Evolutionary conservation across 2,888 invertebrate genomes (phyloP).

Genomic region (Amphipoea oculea): DNA sequence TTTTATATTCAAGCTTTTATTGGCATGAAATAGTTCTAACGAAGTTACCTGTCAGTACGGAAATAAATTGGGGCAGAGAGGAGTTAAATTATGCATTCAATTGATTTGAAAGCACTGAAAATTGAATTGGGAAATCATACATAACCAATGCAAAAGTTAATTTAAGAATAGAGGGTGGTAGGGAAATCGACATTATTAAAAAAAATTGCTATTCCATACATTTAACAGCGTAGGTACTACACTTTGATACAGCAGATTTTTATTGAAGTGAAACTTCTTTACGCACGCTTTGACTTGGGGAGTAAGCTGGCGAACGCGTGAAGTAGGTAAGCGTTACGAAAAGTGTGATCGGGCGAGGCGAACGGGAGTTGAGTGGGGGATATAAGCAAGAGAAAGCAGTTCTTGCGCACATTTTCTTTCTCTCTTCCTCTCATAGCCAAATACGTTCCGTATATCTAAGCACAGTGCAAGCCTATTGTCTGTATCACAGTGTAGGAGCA

Average conservation of each 20-base stretch:
- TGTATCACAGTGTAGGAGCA: too few relatives aligned
- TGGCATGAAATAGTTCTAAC: conserved; percentile 9
- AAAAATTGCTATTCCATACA: neutral
- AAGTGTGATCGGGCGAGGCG: too few relatives aligned
- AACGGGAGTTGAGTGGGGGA: too few relatives aligned
- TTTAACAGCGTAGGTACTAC: neutral
- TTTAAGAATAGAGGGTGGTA: neutral
- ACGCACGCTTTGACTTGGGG: too few relatives aligned
- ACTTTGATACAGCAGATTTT: neutral
- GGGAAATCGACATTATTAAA: neutral
- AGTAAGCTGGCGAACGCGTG: too few relatives aligned
- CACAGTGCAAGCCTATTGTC: too few relatives aligned
- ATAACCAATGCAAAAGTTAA: neutral
- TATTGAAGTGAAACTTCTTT: too few relatives aligned
- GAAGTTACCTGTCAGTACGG: conserved; percentile 11
- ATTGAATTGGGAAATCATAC: neutral
- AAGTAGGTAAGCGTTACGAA: too few relatives aligned
- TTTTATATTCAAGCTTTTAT: conserved; percentile 3
- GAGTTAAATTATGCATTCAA: conserved; percentile 13
- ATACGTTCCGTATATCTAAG: too few relatives aligned
- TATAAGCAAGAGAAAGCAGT: too few relatives aligned
- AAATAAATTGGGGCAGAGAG: conserved; percentile 17
- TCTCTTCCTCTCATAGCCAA: too few relatives aligned
- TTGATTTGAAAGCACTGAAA: neutral
- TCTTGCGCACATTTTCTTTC: too few relatives aligned